These are phyloP conservation scores for Cylas formicarius DNA, from an alignment of 1,140 invertebrate genomes.

Conservation along the genomic window DNA sequence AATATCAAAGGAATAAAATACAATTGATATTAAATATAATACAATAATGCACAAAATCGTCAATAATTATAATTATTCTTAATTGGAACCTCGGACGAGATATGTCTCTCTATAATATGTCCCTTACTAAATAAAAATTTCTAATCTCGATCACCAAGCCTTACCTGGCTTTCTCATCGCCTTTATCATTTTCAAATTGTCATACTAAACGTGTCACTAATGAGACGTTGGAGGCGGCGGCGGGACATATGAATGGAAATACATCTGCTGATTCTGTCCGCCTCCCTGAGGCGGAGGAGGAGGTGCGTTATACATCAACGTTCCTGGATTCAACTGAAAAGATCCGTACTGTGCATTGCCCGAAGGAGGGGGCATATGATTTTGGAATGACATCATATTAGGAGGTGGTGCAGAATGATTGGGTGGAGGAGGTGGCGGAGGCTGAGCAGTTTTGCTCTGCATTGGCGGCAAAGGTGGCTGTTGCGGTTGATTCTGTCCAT, in stretches of 20 bases:
- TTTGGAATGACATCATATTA: slow-evolving; percentile 10
- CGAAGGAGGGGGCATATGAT: slow-evolving; percentile 20
- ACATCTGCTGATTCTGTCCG: slow-evolving; percentile 11
- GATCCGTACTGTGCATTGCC: slow-evolving; percentile 24
- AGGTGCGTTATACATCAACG: slow-evolving; percentile 34
- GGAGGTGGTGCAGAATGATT: slow-evolving; percentile 6
- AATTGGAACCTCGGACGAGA: no score
- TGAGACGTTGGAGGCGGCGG: slow-evolving; percentile 8
- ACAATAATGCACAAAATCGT: no score
- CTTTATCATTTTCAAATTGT: no score
- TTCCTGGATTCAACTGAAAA: slow-evolving; percentile 32
- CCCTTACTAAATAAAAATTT: no score
- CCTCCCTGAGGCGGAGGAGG: slow-evolving; percentile 33
- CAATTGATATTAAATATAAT: no score
- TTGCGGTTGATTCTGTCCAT: not conserved
- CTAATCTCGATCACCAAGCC: no score
- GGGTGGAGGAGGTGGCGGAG: slow-evolving; percentile 4
- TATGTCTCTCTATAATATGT: no score
- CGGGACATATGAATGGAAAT: slow-evolving; percentile 8
- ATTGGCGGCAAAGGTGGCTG: slow-evolving; percentile 19
- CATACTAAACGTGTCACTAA: no score
- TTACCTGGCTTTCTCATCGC: no score
- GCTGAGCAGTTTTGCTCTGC: slow-evolving; percentile 7
- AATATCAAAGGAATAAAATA: no score
- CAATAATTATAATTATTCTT: no score